These are phyloP conservation scores for Odocoileus virginianus DNA, from an alignment of 2,113 vertebrate species.

Conservation along the genomic window DNA sequence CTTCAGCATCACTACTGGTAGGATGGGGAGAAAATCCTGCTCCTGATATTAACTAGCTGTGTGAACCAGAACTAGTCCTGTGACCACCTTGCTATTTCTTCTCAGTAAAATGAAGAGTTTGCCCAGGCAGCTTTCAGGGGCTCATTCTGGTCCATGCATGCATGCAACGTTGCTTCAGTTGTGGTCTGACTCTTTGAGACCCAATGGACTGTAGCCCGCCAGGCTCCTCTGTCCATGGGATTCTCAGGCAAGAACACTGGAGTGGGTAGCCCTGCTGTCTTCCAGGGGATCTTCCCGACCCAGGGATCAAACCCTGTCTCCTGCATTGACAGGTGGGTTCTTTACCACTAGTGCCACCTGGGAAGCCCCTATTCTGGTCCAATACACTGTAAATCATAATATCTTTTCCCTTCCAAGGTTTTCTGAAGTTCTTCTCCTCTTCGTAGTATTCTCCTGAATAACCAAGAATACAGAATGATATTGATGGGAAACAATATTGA, in stretches of 20 bases:
- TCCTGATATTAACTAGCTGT: background rate
- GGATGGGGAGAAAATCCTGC: background rate
- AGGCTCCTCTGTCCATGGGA: accelerated
- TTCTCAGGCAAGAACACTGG: background rate
- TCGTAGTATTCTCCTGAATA: background rate
- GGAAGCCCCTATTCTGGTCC: background rate
- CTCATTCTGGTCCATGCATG: background rate
- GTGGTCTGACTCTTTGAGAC: background rate
- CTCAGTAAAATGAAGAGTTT: background rate
- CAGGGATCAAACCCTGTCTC: background rate
- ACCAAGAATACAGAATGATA: background rate
- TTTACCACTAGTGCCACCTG: background rate
- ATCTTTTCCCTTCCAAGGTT: background rate
- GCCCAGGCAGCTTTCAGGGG: background rate
- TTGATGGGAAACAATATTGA: background rate
- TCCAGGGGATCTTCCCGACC: background rate
- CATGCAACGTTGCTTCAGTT: background rate
- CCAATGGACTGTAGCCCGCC: background rate
- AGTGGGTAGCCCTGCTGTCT: background rate
- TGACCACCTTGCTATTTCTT: background rate
- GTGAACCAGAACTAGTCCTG: background rate
- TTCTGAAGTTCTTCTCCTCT: background rate
- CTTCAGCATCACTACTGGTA: background rate
- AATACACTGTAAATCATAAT: background rate
- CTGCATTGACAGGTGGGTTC: background rate